Evolutionary conservation across 2,888 invertebrate species (phyloP), one percentile per base, ranked within the genome.

Genomic region (Pyrrhosoma nymphula): DNA sequence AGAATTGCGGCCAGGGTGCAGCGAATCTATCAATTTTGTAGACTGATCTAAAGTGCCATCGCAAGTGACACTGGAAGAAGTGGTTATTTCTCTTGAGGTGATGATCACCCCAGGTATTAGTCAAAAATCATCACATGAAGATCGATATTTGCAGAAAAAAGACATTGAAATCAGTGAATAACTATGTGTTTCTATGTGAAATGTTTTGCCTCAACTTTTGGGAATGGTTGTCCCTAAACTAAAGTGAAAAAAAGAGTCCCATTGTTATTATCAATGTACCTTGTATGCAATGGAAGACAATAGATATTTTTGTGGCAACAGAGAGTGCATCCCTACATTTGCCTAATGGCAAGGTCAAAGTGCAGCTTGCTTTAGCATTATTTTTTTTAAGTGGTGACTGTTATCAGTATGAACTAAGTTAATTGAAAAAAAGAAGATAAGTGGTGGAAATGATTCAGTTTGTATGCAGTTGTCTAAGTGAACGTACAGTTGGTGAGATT

Each of bases 251-350:
- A 60, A 69, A 89, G 12, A 91, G 35, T 35, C 0, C 4, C 10
- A 82, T 16, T 82, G 82, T 35, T 35, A n/a, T 75, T 26, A 93
- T 93, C 47, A 47, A 75, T 39, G 69, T 35, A 93, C 47, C 47
- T 63, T 47, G 75, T 69, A 75, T 93, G 63, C 69, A 93, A 47
- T 47, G 93, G 69, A 93, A 47, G 93, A 93, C 69, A n/a, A n/a
- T 93, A 93, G 93, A 63, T 93, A 93, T 93, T 93, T 93, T 93
- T 93, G 93, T 93, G 93, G 93, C 69, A 93, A 93, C 69, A 56
- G n/a, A 93, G 69, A 47, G 47, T 93, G 39, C 69, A 93, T 93
- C 47, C n/a, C 47, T 69, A 47, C 93, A 75, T 93, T 69, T 39
- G 93, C 93, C 93, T 55, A n/a, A 69, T 39, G 69, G 93, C 93